A percentile compares a stretch with the other conserved stretches of the same genome.
Evolutionary conservation across 1,140 invertebrate species (phyloP).

Genomic region (Anastatus disparis): DNA sequence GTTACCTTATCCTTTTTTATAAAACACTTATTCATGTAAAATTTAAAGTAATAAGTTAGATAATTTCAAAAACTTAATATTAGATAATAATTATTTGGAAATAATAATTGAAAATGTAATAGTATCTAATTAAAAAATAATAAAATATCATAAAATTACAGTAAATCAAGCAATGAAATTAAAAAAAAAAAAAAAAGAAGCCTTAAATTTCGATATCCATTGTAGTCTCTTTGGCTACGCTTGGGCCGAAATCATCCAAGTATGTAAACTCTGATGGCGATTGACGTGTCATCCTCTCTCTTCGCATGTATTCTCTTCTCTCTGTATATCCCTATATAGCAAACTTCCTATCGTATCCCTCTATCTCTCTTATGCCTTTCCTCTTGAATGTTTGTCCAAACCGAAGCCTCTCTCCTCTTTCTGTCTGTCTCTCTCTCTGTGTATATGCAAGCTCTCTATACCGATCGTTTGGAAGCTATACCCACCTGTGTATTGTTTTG

Average conservation of each 20-base stretch:
- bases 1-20: no score
- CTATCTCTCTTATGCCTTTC: not conserved
- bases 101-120: no score
- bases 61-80: no score
- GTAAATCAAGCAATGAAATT: no score
- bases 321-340: not conserved
- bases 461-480: not conserved
- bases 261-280: conserved; percentile 47
- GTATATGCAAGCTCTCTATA: not conserved
- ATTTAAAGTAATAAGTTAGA: no score
- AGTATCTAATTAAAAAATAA: no score
- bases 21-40: no score
- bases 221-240: no score
- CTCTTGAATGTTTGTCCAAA: conserved; percentile 10
- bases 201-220: no score
- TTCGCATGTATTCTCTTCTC: conserved; percentile 37
- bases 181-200: no score
- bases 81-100: no score
- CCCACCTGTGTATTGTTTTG: conserved; percentile 30
- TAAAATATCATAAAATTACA: no score
- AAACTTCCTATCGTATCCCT: not conserved
- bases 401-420: not conserved
- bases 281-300: conserved; percentile 48
- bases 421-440: conserved; percentile 5
- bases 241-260: conserved; percentile 50